Evolutionary conservation across 2,888 invertebrate species (phyloP), one percentile per base, ranked within the genome.

Genomic region (Mayetiola destructor): DNA sequence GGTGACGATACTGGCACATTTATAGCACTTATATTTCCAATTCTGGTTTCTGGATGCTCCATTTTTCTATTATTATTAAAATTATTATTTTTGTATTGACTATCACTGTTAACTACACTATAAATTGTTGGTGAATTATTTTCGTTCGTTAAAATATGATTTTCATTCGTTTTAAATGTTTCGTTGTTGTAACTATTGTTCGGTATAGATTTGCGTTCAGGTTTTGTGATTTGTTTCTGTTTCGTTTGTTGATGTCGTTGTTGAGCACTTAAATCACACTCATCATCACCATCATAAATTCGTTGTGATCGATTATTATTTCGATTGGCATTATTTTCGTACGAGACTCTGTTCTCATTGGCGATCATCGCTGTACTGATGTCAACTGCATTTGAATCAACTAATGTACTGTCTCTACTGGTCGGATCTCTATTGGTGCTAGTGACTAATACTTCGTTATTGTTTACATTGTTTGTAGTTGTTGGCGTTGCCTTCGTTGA

Each of bases 331-430:
- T 20, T 14, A n/a, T 21, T 14, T 6, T 29, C 54, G 14, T 8
- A 9, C 20, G n/a, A 35, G 32, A 53, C 14, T 53, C 35, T 37
- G 23, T 40, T 36, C 57, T 54, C 57, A 37, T 37, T 53, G 40
- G 54, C 57, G 57, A 57, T 57, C 59, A 53, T 58, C 56, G 40
- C 61, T 57, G 58, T 61, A 59, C 60, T 63, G 63, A 60, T 63
- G 16, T 57, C 62, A 14, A 39, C 29, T 56, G 39, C 37, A 56
- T 40, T 56, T 29, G 39, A n/a, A 39, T 36, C 27, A 29, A 23
- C 39, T 36, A 36, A 23, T 20, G 21, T 36, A 55, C 35, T 20
- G 36, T 35, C 23, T 18, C 36, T 2, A 23, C 23, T 55, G 55
- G 23, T 36, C 36, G 23, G 55, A 55, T 55, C 55, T 55, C 12